phyloP scores from a whole-genome alignment of 2,888 invertebrate genomes.

The Synergus gifuensis region DNA sequence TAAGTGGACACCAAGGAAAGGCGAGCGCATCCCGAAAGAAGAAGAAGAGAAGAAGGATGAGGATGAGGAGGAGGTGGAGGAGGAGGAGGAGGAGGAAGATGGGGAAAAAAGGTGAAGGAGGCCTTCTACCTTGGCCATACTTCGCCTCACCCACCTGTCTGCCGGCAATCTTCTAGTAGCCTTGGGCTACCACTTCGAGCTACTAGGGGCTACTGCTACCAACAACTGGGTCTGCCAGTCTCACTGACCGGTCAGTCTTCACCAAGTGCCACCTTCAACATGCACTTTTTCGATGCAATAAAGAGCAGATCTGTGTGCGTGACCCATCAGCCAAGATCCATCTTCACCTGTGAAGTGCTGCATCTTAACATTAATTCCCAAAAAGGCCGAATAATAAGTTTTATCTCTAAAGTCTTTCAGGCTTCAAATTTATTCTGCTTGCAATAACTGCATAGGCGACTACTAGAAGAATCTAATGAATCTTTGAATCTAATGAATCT shows the following conservation, averaged over 20 bases:
- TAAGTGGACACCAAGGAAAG: constrained; percentile 72
- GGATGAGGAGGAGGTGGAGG: not conserved
- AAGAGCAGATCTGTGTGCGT: constrained; percentile 14
- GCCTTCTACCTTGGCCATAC: constrained; percentile 68
- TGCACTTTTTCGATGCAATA: constrained; percentile 20
- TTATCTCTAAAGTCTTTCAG: no score
- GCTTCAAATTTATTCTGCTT: not conserved
- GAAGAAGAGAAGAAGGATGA: constrained; percentile 50
- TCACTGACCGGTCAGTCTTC: constrained; percentile 17
- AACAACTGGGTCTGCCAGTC: constrained; percentile 51
- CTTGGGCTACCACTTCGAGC: constrained; percentile 77
- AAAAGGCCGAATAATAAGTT: no score
- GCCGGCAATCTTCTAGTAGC: constrained; percentile 78
- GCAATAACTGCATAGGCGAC: not conserved
- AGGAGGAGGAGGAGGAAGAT: constrained; percentile 49
- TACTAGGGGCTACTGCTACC: constrained; percentile 76
- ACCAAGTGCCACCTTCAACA: constrained; percentile 34
- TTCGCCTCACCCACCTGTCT: constrained; percentile 77
- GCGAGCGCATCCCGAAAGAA: constrained; percentile 62
- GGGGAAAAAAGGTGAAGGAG: constrained; percentile 47
- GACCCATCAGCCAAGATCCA: constrained; percentile 16
- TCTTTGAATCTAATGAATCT: no score
- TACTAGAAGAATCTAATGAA: no score
- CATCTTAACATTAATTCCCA: not conserved
- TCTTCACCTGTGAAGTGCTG: constrained; percentile 21